Evolutionary conservation across 1,140 invertebrate genomes (phyloP), one percentile per base, ranked within the genome.

Genomic region (Agraylea sexmaculata): DNA sequence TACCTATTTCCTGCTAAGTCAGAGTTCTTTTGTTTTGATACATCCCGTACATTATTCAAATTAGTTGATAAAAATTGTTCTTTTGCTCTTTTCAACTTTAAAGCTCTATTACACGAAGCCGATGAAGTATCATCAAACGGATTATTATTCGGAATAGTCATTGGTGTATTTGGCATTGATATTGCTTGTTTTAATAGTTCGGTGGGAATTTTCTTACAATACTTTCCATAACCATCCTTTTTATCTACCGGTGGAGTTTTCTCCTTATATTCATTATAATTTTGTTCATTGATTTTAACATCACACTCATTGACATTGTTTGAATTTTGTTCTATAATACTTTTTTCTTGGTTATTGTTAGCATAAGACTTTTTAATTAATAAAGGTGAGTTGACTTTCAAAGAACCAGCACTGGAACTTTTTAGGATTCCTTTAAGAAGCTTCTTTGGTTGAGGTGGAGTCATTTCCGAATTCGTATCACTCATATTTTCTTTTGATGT

Each of bases 61-160:
- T 38, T 41, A 6, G 47, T 43, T 3, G 46, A 41, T 25, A 70
- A 43, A 50, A 70, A 70, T 29, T 68, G 62, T 50, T 70, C 64
- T 51, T 63, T 69, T 3, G 68, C 68, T 53, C 60, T 59, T 41
- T 65, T 58, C 17, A 70, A 37, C 46, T 59, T 62, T 11, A 58
- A 38, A 7, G 57, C 55, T 37, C 63, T 46, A 30, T 43, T 45
- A n/a, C 42, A 34, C 8, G 30, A 23, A 10, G 29, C 20, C 8
- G 30, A 29, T 8, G 29, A 21, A 4, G 36, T 20, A 5, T 11
- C 3, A 20, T 40, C 29, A 12, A 31, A 10, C 20, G 21, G 12
- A 20, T 45, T 29, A 0, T 31, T 27, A 17, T 49, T 43, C 18
- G 29, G 31, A 19, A 30, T 20, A n/a, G 42, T 22, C 31, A 46